Conservation (phyloP, 2,113 vertebrate genomes). For the Micronycteris hirsuta region DNA sequence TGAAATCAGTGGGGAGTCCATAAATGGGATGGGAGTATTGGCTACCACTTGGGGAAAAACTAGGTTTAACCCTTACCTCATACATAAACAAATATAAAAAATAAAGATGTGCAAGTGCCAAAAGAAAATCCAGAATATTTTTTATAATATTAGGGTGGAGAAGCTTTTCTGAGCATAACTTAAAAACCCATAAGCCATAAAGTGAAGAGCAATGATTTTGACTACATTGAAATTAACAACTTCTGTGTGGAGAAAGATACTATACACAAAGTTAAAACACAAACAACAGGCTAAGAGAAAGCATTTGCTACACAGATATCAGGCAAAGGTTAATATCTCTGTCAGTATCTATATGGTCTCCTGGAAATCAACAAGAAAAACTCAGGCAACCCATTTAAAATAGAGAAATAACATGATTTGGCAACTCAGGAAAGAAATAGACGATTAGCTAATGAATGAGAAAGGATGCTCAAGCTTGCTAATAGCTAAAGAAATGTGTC, state of each 20-base stretch:
- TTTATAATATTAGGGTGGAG: background rate
- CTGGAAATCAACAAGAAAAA: constrained; percentile 42
- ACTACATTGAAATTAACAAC: background rate
- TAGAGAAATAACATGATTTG: constrained; percentile 15
- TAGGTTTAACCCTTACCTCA: background rate
- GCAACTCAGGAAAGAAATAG: constrained; percentile 9
- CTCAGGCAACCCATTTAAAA: constrained; percentile 9
- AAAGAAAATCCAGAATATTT: constrained; percentile 20
- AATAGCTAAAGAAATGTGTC: constrained; percentile 29
- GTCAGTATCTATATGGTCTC: background rate
- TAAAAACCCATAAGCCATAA: constrained; percentile 26
- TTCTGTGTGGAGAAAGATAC: constrained; percentile 6
- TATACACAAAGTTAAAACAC: constrained; percentile 41
- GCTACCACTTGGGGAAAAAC: background rate
- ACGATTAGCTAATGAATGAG: constrained; percentile 4
- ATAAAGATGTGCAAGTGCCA: background rate
- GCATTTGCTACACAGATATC: background rate
- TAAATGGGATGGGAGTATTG: background rate
- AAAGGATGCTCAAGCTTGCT: background rate
- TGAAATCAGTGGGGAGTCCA: constrained; percentile 21
- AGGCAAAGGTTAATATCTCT: constrained; percentile 15
- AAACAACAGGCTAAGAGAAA: constrained; percentile 5
- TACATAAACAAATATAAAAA: constrained; percentile 16
- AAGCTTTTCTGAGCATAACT: constrained; percentile 4
- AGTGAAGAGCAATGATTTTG: constrained; percentile 27